Evolutionary conservation across 2,113 vertebrate species (phyloP), one percentile per base, ranked within the genome.

Genomic region (Gallinago jamesoni): DNA sequence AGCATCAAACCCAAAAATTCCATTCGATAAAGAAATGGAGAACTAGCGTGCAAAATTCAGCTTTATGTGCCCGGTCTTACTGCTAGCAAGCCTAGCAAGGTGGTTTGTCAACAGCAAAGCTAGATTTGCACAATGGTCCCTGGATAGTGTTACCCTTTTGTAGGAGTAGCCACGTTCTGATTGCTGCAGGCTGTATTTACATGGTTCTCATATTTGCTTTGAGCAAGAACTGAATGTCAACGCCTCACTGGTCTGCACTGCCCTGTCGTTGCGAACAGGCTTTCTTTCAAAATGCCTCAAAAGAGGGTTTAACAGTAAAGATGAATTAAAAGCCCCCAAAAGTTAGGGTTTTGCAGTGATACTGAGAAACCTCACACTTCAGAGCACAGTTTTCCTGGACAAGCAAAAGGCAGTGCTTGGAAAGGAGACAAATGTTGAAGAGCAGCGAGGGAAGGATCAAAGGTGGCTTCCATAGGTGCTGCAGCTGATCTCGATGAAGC

Each of bases 241-340:
- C 0, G 2, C 68, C 45, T 69, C 12, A 0, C 16, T 0, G 8
- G 20, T 10, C n/a, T 55, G 35, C 10, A 1, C 31, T 31, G n/a
- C 55, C 50, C 28, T 15, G 67, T 28, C n/a, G 1, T 25, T 31
- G 15, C 45, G 23, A 47, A 53, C 37, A 22, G n/a, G 30, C 30
- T 63, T 78, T 18, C 57, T 84, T 77, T 72, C 59, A 25, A 27
- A 55, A 35, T 1, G 1, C n/a, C 43, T 43, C 48, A 19, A 12
- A 64, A 35, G n/a, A 55, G 14, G 4, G 1, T 57, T 70, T 33
- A 60, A 14, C 1, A 13, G 57, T 31, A 48, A 63, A 88, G 75
- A 47, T 17, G 5, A 22, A 67, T 69, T 56, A 55, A 55, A 28
- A 30, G 9, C 9, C 47, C 25, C 6, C 11, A 37, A 53, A 41